Base-by-base conservation (phyloP, 53 echinoderm and acorn worm species). In the Holothuria leucospilota region DNA sequence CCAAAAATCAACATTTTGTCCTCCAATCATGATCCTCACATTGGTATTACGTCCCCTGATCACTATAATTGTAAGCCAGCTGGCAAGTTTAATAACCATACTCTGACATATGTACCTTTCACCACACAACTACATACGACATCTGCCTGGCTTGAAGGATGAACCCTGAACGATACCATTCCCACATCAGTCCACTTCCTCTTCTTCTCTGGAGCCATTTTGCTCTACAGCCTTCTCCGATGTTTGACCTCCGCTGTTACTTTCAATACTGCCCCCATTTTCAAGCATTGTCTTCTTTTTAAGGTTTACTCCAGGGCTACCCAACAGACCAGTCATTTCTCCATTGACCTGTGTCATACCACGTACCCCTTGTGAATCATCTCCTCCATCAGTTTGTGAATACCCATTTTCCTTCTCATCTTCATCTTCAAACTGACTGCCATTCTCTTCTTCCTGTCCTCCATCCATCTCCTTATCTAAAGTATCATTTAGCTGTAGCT, bases 241-340 rank as follows among this genome's bases (percentile, higher is more conserved):
- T 5, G 0, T 26, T 15, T 29, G 13, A 21, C 67, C 67, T 30
- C 67, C 67, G 14, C 67, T 21, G 13, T 16, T 67, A 15, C 13
- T 67, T 27, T 13, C 30, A 30, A 5, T 23, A 67, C n/a, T 13
- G 28, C 67, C 67, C 67, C 80, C 56, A 59, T 80, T 80, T 34
- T 80, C 80, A 6, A 80, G 80, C 60, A 80, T 29, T 15, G 80
- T 59, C 24, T 80, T 80, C 59, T 80, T 80, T 25, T 29, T 27
- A 29, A 60, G 61, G 15, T 34, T 59, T 59, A 80, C 80, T 11
- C 59, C 62, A 13, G 80, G 14, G 28, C 80, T 59, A 12, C 29
- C 21, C 59, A 38, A 20, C 26, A 59, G 62, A 26, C 51, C n/a
- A 18, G 49, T 11, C 51, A 75, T 49, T 25, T 52, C 75, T 21